Conservation (phyloP, 2,888 invertebrate species). For the Timema cristinae region DNA sequence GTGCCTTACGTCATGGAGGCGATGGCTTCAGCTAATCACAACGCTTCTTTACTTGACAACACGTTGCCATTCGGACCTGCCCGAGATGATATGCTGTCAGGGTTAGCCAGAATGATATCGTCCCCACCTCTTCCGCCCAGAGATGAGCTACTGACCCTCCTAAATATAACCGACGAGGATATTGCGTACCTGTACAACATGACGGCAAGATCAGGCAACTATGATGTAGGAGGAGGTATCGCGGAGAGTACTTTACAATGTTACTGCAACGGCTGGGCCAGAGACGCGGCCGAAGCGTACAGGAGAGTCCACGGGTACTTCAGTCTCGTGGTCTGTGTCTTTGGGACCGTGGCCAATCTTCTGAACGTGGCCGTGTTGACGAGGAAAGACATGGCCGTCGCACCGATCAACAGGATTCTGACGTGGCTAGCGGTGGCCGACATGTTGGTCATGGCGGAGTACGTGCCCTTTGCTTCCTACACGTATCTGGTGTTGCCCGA, state of each 20-base stretch:
- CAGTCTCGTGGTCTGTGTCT: constrained; percentile 7
- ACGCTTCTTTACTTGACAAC: no score
- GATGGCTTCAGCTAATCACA: no score
- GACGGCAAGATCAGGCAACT: no score
- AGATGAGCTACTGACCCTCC: no score
- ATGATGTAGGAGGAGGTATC: not conserved
- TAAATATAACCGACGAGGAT: no score
- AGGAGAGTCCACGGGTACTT: not conserved
- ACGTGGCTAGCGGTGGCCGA: constrained; percentile 89
- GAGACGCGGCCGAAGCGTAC: constrained; percentile 51
- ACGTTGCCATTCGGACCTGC: no score
- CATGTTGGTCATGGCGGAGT: constrained; percentile 90
- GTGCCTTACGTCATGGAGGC: no score
- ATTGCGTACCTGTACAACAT: no score
- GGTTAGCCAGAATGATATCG: no score
- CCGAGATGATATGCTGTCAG: no score
- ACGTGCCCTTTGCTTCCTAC: constrained; percentile 84
- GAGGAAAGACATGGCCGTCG: constrained; percentile 79
- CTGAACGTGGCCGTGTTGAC: constrained; percentile 88
- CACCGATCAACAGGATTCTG: constrained; percentile 87
- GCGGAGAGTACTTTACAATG: constrained; percentile 6
- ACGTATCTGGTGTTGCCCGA: constrained; percentile 56
- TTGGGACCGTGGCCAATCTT: constrained; percentile 74
- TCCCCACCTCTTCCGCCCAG: no score
- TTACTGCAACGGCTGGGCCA: constrained; percentile 67